Evolutionary conservation across 2,797 vertebrate genomes (phyloP), one percentile per base, ranked within the genome.

Genomic region (Oryzias dopingdopingensis): DNA sequence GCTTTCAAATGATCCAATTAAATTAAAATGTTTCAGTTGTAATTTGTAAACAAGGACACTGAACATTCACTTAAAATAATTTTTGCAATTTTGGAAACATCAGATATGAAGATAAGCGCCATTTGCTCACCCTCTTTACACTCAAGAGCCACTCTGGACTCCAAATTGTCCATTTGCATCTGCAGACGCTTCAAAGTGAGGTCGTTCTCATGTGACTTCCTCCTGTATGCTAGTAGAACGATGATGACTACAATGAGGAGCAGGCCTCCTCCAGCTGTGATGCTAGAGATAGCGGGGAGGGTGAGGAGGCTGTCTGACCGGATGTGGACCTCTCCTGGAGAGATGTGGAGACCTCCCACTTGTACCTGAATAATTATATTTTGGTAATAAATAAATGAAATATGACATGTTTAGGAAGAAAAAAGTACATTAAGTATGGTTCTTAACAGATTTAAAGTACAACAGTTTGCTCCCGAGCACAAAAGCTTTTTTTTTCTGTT

Each of bases 81-180:
- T 32, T 32, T 32, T 32, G 29, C 2, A 37, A 5, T 32, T 20
- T 52, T 59, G 1, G 16, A 49, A 42, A 17, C 18, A 4, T 23
- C 5, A 47, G 53, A 44, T 47, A 41, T 14, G 57, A 61, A 45
- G 5, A 46, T 24, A 5, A 4, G 2, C 5, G 42, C 56, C 47
- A 42, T 22, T 10, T 14, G 23, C 84, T 77, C 46, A 97, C 96
- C 96, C 73, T 98, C 96, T 79, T 98, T 98, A 83, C 96, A 98
- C 86, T 98, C 96, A 74, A 98, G 85, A 62, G 96, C 96, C 72
- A 98, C 96, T 0, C 96, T 91, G 12, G 96, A 98, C 83, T 98
- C 96, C 69, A 98, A 89, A 52, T 95, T 98, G 91, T 98, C 96
- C 96, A 98, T 98, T 87, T 98, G 96, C 96, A 98, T 97, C 83